Evolutionary conservation across 2,888 invertebrate species (phyloP).

Genomic region (Oxytorus armatus): DNA sequence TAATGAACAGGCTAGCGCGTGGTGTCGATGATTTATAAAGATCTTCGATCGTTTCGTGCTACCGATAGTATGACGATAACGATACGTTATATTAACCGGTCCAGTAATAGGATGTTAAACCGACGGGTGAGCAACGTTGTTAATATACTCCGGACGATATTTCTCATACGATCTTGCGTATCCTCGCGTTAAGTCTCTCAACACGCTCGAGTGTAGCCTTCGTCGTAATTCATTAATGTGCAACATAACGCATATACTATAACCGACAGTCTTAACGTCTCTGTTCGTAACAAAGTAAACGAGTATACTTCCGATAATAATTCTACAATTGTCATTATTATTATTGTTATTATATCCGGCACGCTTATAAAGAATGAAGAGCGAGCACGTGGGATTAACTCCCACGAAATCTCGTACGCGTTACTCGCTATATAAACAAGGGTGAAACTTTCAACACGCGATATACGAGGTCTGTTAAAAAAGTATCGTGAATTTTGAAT

Average conservation of each 20-base stretch:
- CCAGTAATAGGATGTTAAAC: conserved; percentile 52
- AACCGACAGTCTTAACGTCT: not conserved
- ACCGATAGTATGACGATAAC: conserved; percentile 42
- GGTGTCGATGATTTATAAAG: conserved; percentile 42
- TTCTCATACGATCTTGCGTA: conserved; percentile 17
- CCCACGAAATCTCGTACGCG: conserved; percentile 25
- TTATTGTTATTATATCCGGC: conserved; percentile 3
- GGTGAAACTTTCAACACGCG: conserved; percentile 14
- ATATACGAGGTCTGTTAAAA: conserved; percentile 1
- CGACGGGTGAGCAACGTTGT: conserved; percentile 56
- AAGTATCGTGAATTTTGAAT: no score
- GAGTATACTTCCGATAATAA: no score
- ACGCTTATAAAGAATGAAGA: conserved; percentile 4
- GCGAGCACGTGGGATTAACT: conserved; percentile 31
- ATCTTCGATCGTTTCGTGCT: not conserved
- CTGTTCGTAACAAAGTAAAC: no score
- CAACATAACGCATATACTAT: conserved; percentile 24
- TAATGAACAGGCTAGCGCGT: conserved; percentile 23
- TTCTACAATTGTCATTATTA: no score
- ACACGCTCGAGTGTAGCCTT: conserved; percentile 10
- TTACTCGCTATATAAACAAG: not conserved
- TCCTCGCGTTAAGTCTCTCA: not conserved
- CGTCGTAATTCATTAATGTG: conserved; percentile 35
- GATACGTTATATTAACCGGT: conserved; percentile 57
- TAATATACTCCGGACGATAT: conserved; percentile 26